Evolutionary conservation across 2,797 vertebrate species (phyloP), one percentile per base, ranked within the genome.

Genomic region (Arctocebus calabarensis): DNA sequence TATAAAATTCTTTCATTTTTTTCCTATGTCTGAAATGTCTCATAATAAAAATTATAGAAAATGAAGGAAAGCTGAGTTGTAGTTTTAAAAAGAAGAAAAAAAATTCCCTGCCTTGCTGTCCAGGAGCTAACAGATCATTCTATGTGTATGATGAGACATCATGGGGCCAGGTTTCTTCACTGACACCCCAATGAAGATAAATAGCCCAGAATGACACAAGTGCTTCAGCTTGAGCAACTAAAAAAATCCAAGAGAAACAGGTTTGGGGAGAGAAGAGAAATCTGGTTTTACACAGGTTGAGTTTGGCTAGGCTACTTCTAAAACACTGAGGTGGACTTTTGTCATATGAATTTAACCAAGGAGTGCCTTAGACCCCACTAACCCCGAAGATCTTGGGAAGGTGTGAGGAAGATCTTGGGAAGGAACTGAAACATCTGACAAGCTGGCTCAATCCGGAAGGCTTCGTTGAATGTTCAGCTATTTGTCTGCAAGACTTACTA

Each of bases 41-140:
- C 37, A 40, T 71, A 84, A 83, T 75, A 84, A 92, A 94, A 84
- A 89, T 52, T 74, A 2, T 45, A 86, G 75, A 95, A 83, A 59
- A 78, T 37, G 43, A 2, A 3, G 40, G 2, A 90, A 90, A 70
- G 32, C 19, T 37, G 10, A 88, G 71, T 75, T 83, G 23, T 37
- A 70, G 32, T 64, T 84, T 55, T n/a, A 85, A 93, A 90, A 20
- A 5, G 23, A 12, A 71, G 22, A n/a, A 57, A 17, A 17, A 78
- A 70, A 8, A 27, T 12, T 88, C 45, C 84, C 29, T 85, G 45
- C 37, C 14, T 81, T 83, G n/a, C 52, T 59, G 32, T 92, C 20
- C 40, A 90, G 27, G 48, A 88, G 16, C 43, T 88, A 79, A 64
- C 17, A 64, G 73, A 88, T 12, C 78, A 62, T 20, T 82, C 62